A percentile compares a stretch with the other conserved stretches of the same genome.
These are phyloP conservation scores for Rhagoletis zephyria DNA, from an alignment of 1,140 invertebrate genomes.

Conservation along the genomic window DNA sequence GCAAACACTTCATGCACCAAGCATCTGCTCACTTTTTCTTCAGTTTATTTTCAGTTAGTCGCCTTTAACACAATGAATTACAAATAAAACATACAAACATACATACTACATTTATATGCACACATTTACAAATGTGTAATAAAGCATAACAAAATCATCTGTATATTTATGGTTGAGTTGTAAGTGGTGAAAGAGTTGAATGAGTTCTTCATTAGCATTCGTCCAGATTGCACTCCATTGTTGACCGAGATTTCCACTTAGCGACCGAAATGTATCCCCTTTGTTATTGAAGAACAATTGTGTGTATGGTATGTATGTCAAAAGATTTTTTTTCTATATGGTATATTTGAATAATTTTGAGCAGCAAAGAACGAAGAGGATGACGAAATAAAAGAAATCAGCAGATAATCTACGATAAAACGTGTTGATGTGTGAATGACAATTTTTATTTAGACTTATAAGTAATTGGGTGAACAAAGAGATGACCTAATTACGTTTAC, in stretches of 20 bases:
- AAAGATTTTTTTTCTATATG: too few relatives aligned
- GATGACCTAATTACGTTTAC: constrained; percentile 12
- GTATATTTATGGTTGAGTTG: not conserved
- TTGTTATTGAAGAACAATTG: not conserved
- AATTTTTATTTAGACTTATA: not conserved
- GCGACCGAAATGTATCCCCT: not conserved
- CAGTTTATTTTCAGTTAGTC: constrained; percentile 2
- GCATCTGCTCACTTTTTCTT: not conserved
- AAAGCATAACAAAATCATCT: constrained; percentile 4
- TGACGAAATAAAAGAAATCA: not conserved
- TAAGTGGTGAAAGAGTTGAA: constrained; percentile 27
- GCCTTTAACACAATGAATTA: not conserved
- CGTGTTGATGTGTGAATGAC: constrained; percentile 20
- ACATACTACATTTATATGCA: not conserved
- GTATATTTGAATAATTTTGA: not conserved
- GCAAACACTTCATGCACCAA: not conserved
- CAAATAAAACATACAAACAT: not conserved
- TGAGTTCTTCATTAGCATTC: constrained; percentile 1
- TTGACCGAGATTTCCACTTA: not conserved
- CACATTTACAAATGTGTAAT: not conserved
- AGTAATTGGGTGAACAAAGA: not conserved
- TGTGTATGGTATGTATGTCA: not conserved
- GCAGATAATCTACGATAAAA: constrained; percentile 5
- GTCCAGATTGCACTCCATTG: not conserved
- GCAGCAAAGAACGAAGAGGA: not conserved